Evolutionary conservation across 2,113 vertebrate species (phyloP), one percentile per base, ranked within the genome.

Genomic region (Eulemur rufifrons): DNA sequence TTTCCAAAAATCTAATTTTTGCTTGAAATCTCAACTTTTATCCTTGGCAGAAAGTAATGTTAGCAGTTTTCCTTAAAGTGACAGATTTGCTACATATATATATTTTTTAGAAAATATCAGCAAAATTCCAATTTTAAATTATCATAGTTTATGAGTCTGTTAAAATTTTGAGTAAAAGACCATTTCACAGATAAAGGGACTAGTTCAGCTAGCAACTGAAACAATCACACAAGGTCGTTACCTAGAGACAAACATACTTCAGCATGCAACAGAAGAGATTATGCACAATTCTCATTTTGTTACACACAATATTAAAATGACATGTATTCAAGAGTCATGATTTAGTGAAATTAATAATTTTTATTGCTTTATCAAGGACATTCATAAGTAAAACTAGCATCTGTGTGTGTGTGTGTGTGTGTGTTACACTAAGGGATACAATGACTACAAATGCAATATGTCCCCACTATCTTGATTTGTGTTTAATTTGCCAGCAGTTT

Each of bases 1-100:
- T 84, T 95, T 59, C 32, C 61, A 37, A 84, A 92, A 50, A 39
- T 69, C 37, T 78, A 66, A 34, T 37, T 45, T 86, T 68, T 59
- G 25, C 9, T 71, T 52, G 14, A 88, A 88, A 71, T 14, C 0
- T 52, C 11, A 1, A 27, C 20, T 71, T 77, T 56, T 71, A 8
- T 84, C 20, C 2, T 91, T 63, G 12, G 42, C 23, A 74, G 18
- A 86, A 95, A 81, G 15, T 20, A 69, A 23, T 78, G 56, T 45
- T 18, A 20, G 34, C 10, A 52, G 32, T 64, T 54, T 89, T 45
- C 8, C 42, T 23, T 45, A 54, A 42, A 69, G 9, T 14, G 32
- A 18, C 9, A 63, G 3, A 13, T 94, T 73, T 59, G 6, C 8
- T 54, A 42, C 18, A 52, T 63, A 5, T 45, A 6, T 56, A 37